Evolutionary conservation across 2,888 invertebrate genomes (phyloP).

Genomic region (Macrosiphum euphorbiae): DNA sequence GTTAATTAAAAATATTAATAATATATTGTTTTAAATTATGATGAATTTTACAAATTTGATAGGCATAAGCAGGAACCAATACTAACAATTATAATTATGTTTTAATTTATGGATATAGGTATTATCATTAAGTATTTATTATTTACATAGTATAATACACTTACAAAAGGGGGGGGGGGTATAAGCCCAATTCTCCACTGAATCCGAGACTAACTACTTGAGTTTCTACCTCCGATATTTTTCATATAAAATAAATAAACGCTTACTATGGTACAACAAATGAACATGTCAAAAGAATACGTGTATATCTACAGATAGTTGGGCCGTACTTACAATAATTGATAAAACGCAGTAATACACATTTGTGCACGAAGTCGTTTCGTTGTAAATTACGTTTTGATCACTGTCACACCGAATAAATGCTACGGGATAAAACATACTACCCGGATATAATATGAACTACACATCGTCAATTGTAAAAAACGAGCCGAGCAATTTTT

Average conservation of each 20-base stretch:
- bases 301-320: neutral
- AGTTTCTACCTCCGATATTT: neutral
- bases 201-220: neutral
- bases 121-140: neutral
- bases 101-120: neutral
- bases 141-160: neutral
- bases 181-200: neutral
- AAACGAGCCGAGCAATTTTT: neutral
- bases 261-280: neutral
- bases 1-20: neutral
- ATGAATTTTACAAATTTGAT: neutral
- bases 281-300: slow-evolving; percentile 13
- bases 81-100: neutral
- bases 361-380: neutral
- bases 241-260: neutral
- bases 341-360: slow-evolving; percentile 25
- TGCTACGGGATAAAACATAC: neutral
- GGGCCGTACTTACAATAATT: neutral
- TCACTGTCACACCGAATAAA: slow-evolving; percentile 19
- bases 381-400: neutral
- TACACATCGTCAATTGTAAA: neutral
- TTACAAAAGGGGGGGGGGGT: neutral
- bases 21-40: neutral
- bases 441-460: neutral
- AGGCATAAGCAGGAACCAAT: neutral